These are phyloP conservation scores for Ailuropoda melanoleuca DNA, from an alignment of 2,113 vertebrate genomes.

Conservation along the genomic window DNA sequence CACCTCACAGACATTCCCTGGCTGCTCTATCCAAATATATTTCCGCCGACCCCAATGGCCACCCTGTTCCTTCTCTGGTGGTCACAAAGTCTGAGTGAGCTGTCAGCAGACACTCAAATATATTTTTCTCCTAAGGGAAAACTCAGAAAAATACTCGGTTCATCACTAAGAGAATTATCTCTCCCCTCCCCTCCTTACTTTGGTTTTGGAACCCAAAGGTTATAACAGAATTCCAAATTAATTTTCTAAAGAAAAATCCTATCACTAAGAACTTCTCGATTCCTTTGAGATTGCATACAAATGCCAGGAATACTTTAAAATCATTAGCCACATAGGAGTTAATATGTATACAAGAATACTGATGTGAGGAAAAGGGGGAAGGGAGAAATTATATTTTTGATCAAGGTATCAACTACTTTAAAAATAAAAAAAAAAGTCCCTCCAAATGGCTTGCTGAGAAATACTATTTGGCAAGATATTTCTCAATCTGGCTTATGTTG, in stretches of 20 bases:
- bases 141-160: not conserved
- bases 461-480: constrained; percentile 74
- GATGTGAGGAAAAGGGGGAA: not conserved
- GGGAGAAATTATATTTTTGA: constrained; percentile 48
- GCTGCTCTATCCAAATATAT: not conserved
- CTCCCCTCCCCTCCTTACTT: not conserved
- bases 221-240: constrained; percentile 42
- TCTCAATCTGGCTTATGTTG: constrained; percentile 70
- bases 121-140: not conserved
- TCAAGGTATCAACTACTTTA: constrained; percentile 47
- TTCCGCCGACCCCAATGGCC: not conserved
- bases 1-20: not conserved
- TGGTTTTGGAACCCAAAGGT: not conserved
- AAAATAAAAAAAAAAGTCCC: not conserved
- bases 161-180: not conserved
- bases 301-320: constrained; percentile 50
- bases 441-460: constrained; percentile 71
- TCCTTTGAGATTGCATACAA: not conserved
- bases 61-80: not conserved
- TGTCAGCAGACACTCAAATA: not conserved
- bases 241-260: constrained; percentile 52
- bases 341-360: constrained; percentile 42
- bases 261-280: not conserved
- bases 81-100: not conserved
- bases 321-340: constrained; percentile 37